phyloP scores from a whole-genome alignment of 1,140 invertebrate species.

The Sycobia sp. region DNA sequence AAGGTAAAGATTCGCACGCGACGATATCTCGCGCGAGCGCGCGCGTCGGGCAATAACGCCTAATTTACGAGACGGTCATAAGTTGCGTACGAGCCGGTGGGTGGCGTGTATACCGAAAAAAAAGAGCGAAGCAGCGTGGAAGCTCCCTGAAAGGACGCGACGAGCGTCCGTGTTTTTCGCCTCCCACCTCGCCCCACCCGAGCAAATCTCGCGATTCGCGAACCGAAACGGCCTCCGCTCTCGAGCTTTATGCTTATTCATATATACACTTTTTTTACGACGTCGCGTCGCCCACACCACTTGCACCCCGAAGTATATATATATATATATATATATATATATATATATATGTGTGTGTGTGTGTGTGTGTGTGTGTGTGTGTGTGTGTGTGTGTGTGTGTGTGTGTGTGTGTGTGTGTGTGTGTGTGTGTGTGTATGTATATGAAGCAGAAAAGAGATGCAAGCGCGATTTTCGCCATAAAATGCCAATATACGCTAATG shows the following conservation, averaged over 20 bases:
- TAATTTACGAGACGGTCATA: constrained; percentile 29
- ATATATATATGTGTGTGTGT: too few species aligned
- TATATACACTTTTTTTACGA: constrained; percentile 25
- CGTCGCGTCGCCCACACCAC: constrained; percentile 3
- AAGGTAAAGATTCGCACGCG: neutral
- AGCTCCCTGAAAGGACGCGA: neutral
- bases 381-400: too few species aligned
- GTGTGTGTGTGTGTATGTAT: too few species aligned
- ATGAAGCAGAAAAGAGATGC: too few species aligned
- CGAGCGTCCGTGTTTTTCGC: neutral
- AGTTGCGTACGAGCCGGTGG: too few species aligned
- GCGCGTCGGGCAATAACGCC: constrained; percentile 28
- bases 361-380: too few species aligned
- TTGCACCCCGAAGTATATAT: too few species aligned
- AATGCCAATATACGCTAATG: constrained; percentile 6
- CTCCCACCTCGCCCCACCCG: neutral
- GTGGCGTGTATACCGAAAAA: constrained; percentile 1
- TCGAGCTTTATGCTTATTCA: constrained; percentile 28
- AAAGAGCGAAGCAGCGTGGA: constrained; percentile 9
- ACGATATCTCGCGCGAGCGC: neutral
- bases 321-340: too few species aligned
- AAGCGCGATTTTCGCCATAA: constrained; percentile 18
- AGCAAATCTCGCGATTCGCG: constrained; percentile 25
- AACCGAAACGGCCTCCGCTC: constrained; percentile 2
- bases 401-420: too few species aligned